phyloP scores from a whole-genome alignment of 2,797 vertebrate genomes.

The Chaetophractus vellerosus region DNA sequence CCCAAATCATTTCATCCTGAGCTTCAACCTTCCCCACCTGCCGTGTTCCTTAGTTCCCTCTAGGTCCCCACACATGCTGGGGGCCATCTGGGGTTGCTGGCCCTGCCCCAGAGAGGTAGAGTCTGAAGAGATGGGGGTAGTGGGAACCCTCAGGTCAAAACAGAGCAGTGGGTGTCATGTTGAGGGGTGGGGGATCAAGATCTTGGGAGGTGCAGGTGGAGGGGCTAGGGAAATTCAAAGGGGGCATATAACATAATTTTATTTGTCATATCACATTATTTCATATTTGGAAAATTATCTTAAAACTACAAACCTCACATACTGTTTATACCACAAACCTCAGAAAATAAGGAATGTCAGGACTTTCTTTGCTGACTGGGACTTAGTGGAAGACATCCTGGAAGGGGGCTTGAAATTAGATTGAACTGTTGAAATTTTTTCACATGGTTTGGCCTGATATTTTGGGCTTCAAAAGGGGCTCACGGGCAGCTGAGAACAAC shows the following conservation, averaged over 20 bases:
- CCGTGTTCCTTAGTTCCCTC: neutral
- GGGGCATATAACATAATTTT: neutral
- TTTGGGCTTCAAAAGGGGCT: neutral
- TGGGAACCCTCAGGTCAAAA: neutral
- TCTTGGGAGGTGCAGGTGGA: neutral
- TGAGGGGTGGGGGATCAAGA: rapidly evolving
- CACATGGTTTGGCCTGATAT: neutral
- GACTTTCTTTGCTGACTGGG: neutral
- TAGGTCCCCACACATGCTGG: neutral
- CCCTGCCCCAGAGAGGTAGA: neutral
- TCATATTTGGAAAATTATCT: neutral
- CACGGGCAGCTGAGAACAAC: neutral
- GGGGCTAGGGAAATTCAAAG: neutral
- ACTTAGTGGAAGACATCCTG: neutral
- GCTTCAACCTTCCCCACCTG: neutral
- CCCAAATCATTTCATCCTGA: neutral
- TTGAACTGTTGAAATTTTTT: neutral
- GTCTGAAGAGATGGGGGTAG: neutral
- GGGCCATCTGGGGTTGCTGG: neutral
- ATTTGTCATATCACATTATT: neutral
- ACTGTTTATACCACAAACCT: neutral
- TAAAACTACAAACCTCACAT: neutral
- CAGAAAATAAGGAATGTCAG: neutral
- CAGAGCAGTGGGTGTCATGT: neutral
- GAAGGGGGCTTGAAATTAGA: neutral